Base-by-base conservation (phyloP, 2,113 vertebrate species). In the Dicrurus megarhynchus region DNA sequence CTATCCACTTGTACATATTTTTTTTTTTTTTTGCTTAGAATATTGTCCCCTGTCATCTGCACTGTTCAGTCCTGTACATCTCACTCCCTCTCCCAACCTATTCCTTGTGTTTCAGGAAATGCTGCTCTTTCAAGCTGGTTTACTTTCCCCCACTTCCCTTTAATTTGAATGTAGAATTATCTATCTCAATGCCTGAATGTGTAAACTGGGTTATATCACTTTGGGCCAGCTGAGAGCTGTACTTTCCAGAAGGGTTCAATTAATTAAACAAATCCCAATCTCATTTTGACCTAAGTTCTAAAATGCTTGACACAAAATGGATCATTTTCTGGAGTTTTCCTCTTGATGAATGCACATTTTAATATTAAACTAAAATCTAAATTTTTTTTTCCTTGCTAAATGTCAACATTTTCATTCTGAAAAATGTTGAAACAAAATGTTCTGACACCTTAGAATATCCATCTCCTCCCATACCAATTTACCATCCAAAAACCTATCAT, bases 351-450 rank as follows among this genome's bases (percentile, higher is more conserved):
- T 78, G 35, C 8, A 30, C 52, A 69, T 82, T 82, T 87, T 94
- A 91, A 85, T 64, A 74, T 67, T 67, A 80, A 86, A 55, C 68
- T 39, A 80, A 93, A 87, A 56, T 84, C 19, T 59, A 78, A 84
- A 89, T 89, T 53, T 77, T 16, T 74, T 74, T 71, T 39, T 23
- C 4, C 81, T 71, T 87, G 24, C 37, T 89, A 96, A 95, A 94
- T 82, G 87, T 94, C 93, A 97, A 95, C 84, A 63, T 94, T 91
- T 94, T 89, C 23, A 52, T 82, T 96, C 87, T 93, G 87, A 94
- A 89, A 95, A 95, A 94, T 56, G 69, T 81, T 94, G 90, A 91
- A 96, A 94, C 93, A 84, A 89, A 94, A 89, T 89, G 87, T 97
- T 96, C 93, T 95, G 92, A 93, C 96, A 93, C 85, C 90, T 91